Evolutionary conservation across 2,888 invertebrate genomes (phyloP).

Genomic region (Tricholauxania praeusta): DNA sequence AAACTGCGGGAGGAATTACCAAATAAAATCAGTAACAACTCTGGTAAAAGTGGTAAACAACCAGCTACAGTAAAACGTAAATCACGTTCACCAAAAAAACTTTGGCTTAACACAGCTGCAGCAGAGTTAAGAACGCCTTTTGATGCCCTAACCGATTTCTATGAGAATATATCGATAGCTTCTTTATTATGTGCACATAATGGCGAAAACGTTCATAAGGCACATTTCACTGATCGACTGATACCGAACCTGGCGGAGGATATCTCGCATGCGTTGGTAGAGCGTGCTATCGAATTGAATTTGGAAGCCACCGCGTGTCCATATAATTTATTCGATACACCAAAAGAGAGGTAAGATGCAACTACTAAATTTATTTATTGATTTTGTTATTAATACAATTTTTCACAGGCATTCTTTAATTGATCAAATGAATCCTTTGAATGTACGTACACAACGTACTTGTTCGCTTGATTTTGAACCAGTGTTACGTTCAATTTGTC

Average conservation of each 20-base stretch:
- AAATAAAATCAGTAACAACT: conserved; percentile 4
- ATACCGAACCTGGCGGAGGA: conserved; percentile 57
- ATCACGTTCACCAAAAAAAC: conserved; percentile 62
- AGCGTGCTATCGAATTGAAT: conserved; percentile 58
- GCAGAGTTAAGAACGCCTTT: conserved; percentile 51
- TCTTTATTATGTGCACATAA: conserved; percentile 56
- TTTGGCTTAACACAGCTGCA: conserved; percentile 54
- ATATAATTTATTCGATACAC: conserved; percentile 62
- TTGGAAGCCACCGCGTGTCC: conserved; percentile 57
- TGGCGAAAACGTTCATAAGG: neutral
- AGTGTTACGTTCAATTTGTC: conserved; percentile 76
- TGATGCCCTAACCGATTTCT: conserved; percentile 68
- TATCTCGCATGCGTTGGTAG: conserved; percentile 61
- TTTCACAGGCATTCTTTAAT: conserved; percentile 70
- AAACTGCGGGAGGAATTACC: conserved; percentile 41
- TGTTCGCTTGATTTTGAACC: conserved; percentile 79
- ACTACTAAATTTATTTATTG: neutral
- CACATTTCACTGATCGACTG: conserved; percentile 54
- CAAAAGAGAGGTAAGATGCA: conserved; percentile 54
- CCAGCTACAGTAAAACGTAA: conserved; percentile 51
- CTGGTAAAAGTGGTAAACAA: conserved; percentile 2
- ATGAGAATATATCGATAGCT: conserved; percentile 63
- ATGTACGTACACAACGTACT: conserved; percentile 70
- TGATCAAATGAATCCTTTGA: conserved; percentile 68
- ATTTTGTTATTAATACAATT: neutral